A percentile compares a stretch with the other conserved stretches of the same genome.
phyloP scores from a whole-genome alignment of 2,113 vertebrate species.

The Gallinago jamesoni region DNA sequence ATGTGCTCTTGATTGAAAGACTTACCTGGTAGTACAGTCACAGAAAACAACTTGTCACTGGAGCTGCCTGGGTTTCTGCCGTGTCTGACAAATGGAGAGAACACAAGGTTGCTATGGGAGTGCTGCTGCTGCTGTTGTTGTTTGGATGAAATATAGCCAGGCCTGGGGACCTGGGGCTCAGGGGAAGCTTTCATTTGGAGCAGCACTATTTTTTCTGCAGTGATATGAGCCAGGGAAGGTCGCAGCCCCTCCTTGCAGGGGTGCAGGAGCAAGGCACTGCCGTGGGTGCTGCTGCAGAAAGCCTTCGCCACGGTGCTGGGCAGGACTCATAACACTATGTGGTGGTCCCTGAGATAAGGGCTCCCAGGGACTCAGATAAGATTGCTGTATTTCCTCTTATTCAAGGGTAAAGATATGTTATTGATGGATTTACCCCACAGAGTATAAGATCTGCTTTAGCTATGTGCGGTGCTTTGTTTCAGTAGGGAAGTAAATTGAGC shows the following conservation, averaged over 20 bases:
- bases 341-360: not conserved
- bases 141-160: not conserved
- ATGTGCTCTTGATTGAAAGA: not conserved
- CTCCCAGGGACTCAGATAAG: not conserved
- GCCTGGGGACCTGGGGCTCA: accelerated
- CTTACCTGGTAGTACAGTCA: not conserved
- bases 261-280: not conserved
- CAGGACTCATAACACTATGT: not conserved
- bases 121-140: not conserved
- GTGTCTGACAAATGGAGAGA: not conserved
- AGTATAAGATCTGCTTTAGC: not conserved
- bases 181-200: not conserved
- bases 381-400: not conserved
- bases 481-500: not conserved
- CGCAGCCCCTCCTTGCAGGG: not conserved
- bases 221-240: not conserved
- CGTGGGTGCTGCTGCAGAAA: not conserved
- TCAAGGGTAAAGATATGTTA: not conserved
- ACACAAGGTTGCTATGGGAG: not conserved
- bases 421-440: not conserved
- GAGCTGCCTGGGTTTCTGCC: not conserved
- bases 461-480: not conserved
- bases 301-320: not conserved
- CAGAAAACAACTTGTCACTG: not conserved
- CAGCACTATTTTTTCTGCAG: not conserved